A percentile compares a stretch with the other conserved stretches of the same genome.
These are phyloP conservation scores for Helicoverpa zea DNA, from an alignment of 1,140 invertebrate species.

Conservation along the genomic window DNA sequence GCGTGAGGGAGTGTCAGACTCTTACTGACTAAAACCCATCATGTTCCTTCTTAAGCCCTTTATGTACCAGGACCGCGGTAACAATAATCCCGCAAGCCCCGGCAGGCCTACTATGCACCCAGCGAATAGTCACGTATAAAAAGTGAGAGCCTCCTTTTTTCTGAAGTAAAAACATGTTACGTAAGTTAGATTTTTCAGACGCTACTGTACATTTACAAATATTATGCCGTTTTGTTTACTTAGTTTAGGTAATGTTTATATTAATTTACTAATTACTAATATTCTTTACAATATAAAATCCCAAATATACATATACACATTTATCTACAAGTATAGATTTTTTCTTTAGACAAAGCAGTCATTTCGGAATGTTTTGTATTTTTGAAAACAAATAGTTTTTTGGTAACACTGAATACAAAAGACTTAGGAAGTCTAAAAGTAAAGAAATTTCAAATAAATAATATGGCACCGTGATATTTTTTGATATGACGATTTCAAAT, in stretches of 20 bases:
- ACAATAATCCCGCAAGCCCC: too few relatives aligned
- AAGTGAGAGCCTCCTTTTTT: too few relatives aligned
- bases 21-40: too few relatives aligned
- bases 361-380: constrained; percentile 36
- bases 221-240: constrained; percentile 36
- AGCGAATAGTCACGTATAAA: too few relatives aligned
- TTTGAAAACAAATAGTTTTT: not conserved
- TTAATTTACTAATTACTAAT: constrained; percentile 17
- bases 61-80: too few relatives aligned
- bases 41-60: too few relatives aligned
- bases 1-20: too few relatives aligned
- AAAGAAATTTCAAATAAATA: not conserved
- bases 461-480: not conserved
- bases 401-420: constrained; percentile 20
- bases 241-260: constrained; percentile 8
- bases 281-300: constrained; percentile 26
- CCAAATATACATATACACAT: constrained; percentile 46
- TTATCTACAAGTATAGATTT: constrained; percentile 32
- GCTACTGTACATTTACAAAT: not conserved
- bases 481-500: not conserved
- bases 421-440: not conserved
- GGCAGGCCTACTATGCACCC: too few relatives aligned
- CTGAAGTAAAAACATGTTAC: too few relatives aligned
- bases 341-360: constrained; percentile 41
- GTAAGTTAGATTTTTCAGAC: too few relatives aligned